Percentiles rank a stretch among this genome's conserved stretches.
Conservation (phyloP, 1,140 invertebrate species). For the Pogonomyrmex barbatus region DNA sequence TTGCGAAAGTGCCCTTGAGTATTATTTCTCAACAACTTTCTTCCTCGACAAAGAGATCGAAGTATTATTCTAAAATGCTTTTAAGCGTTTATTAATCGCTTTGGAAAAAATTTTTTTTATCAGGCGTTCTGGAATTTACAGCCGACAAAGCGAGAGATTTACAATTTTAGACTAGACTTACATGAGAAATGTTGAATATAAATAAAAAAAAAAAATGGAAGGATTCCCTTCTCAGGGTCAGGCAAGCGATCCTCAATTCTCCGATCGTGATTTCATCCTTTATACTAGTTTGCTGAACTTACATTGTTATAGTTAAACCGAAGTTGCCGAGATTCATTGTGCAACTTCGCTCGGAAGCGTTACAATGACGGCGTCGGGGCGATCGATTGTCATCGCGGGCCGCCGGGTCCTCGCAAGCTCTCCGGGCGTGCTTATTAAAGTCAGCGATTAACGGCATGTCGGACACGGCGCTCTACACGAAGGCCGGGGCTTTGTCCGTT, state of each 20-base stretch:
- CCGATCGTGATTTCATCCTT: not conserved
- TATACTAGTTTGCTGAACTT: constrained; percentile 9
- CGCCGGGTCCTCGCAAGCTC: constrained; percentile 22
- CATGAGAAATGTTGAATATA: not conserved
- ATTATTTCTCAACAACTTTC: not conserved
- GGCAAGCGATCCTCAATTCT: not conserved
- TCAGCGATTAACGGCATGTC: constrained; percentile 61
- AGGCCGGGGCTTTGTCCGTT: constrained; percentile 58
- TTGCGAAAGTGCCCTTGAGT: not conserved
- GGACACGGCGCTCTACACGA: constrained; percentile 47
- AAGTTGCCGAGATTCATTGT: constrained; percentile 41
- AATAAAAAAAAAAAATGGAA: constrained; percentile 4
- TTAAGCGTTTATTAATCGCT: not conserved
- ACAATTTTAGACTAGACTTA: not conserved
- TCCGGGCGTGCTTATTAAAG: constrained; percentile 53
- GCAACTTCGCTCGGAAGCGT: constrained; percentile 24
- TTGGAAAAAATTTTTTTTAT: not conserved
- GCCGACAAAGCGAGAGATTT: not conserved
- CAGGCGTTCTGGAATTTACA: not conserved
- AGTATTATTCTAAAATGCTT: not conserved
- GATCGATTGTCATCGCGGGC: constrained; percentile 49
- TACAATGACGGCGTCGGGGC: constrained; percentile 27
- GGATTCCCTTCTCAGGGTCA: not conserved
- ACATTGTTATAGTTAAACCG: constrained; percentile 26
- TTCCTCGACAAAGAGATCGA: not conserved